These are phyloP conservation scores for Steinernema carpocapsae DNA, from an alignment of 2,888 invertebrate species.

Conservation along the genomic window DNA sequence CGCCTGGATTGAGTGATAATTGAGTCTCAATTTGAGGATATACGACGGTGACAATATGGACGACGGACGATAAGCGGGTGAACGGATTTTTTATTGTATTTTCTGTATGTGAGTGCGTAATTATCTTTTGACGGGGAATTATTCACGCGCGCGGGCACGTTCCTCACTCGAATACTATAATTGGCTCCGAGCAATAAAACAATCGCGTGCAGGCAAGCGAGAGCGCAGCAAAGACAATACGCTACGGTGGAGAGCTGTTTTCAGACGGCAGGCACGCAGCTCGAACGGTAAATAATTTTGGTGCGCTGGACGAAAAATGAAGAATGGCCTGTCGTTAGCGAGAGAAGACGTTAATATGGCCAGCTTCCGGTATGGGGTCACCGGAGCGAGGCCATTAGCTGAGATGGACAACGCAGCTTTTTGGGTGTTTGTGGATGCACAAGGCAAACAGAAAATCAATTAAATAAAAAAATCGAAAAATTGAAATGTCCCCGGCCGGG, in stretches of 20 bases:
- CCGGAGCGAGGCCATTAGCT: slow-evolving; percentile 5
- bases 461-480: too few species aligned
- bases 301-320: slow-evolving; percentile 27
- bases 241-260: not conserved
- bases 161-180: slow-evolving; percentile 14
- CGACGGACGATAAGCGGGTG: not conserved
- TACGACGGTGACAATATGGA: not conserved
- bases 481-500: too few species aligned
- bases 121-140: slow-evolving; percentile 9
- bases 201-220: slow-evolving; percentile 2
- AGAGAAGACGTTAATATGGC: not conserved
- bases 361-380: slow-evolving; percentile 23
- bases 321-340: slow-evolving; percentile 9
- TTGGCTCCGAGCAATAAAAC: slow-evolving; percentile 35
- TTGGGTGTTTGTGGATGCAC: too few species aligned
- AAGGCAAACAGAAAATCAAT: too few species aligned
- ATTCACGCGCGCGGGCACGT: slow-evolving; percentile 23
- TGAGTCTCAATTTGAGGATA: not conserved
- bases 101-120: not conserved
- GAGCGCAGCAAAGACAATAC: not conserved
- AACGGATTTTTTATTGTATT: slow-evolving; percentile 29
- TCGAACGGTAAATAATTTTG: slow-evolving; percentile 30
- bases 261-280: not conserved
- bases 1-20: slow-evolving; percentile 1
- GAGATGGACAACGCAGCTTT: too few species aligned